Evolutionary conservation across 2,888 invertebrate species (phyloP).

Genomic region (Antitype chi): DNA sequence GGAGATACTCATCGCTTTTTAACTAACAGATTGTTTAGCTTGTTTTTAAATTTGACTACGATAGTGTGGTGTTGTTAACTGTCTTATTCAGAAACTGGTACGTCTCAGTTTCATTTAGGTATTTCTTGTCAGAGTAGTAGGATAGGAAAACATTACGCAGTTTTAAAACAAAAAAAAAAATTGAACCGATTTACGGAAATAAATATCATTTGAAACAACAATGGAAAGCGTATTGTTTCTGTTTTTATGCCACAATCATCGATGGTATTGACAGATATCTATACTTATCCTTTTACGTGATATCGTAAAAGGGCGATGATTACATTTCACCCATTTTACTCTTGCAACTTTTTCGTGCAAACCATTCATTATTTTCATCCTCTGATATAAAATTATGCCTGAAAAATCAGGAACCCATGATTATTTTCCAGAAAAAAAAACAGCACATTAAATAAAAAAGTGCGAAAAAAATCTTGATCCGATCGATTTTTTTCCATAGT

Average conservation of each 20-base stretch:
- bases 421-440: constrained; percentile 14
- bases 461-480: constrained; percentile 44
- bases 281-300: neutral
- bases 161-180: neutral
- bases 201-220: neutral
- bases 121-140: neutral
- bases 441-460: constrained; percentile 21
- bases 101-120: neutral
- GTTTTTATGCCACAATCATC: neutral
- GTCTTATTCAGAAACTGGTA: no score
- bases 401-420: neutral
- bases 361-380: neutral
- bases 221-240: neutral
- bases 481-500: constrained; percentile 71
- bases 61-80: neutral
- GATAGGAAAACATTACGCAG: neutral
- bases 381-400: neutral
- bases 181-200: neutral
- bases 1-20: constrained; percentile 57
- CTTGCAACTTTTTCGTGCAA: neutral
- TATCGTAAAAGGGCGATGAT: neutral
- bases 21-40: constrained; percentile 44
- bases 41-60: constrained; percentile 5
- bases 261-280: neutral
- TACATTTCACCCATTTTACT: neutral